Conservation (phyloP, 2,888 invertebrate genomes). For the Busseola fusca region DNA sequence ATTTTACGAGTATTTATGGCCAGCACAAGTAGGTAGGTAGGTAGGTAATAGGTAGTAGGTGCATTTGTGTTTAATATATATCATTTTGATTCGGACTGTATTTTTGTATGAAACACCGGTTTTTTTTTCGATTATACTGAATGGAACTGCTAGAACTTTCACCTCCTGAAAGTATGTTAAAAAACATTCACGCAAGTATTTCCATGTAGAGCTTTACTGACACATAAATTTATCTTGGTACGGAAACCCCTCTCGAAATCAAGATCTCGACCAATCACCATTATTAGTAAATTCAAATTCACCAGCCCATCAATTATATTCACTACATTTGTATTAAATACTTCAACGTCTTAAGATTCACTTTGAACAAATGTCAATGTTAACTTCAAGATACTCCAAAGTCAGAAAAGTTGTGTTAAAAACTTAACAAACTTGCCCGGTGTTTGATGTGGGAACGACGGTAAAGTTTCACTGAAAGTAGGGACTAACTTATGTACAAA, state of each 20-base stretch:
- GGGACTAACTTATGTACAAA: slow-evolving; percentile 53
- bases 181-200: background rate
- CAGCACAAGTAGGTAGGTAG: background rate
- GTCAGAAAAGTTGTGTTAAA: slow-evolving; percentile 64
- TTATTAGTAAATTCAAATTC: background rate
- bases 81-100: background rate
- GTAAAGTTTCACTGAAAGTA: slow-evolving; percentile 54
- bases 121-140: background rate
- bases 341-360: slow-evolving; percentile 39
- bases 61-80: background rate
- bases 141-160: too few species aligned
- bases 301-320: background rate
- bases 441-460: slow-evolving; percentile 64
- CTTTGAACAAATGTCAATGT: slow-evolving; percentile 61
- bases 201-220: background rate
- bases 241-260: background rate
- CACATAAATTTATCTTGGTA: background rate
- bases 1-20: background rate
- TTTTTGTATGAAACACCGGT: background rate
- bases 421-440: slow-evolving; percentile 62
- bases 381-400: slow-evolving; percentile 61
- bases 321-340: slow-evolving; percentile 35
- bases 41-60: too few species aligned
- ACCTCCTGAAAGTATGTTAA: background rate
- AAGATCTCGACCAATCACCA: background rate